Evolutionary conservation across 2,113 vertebrate species (phyloP).

Genomic region (Arothron firmamentum): DNA sequence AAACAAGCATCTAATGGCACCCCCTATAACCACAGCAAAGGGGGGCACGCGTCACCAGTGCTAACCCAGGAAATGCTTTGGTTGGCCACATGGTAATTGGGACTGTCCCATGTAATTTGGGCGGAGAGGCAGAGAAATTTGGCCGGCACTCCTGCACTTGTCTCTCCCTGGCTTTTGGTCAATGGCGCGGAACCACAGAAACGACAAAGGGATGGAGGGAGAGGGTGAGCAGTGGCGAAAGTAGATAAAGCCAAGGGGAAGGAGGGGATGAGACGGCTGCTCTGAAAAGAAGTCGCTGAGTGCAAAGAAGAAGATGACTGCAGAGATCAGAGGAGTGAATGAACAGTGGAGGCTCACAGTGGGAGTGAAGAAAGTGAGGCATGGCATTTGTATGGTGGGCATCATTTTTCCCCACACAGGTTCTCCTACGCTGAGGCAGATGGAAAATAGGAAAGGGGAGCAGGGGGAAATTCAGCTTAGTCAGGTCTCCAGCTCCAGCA

Average conservation of each 20-base stretch:
- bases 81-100: conserved; percentile 83
- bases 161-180: conserved; percentile 75
- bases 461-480: conserved; percentile 71
- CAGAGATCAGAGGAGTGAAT: conserved; percentile 34
- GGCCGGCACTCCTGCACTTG: conserved; percentile 74
- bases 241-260: conserved; percentile 38
- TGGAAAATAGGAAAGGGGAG: conserved; percentile 76
- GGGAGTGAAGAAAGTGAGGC: conserved; percentile 43
- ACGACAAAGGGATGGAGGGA: conserved; percentile 39
- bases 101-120: conserved; percentile 82
- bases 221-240: conserved; percentile 7
- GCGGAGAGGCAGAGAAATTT: conserved; percentile 67
- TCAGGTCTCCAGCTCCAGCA: conserved; percentile 69
- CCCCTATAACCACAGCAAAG: conserved; percentile 70
- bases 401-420: conserved; percentile 69
- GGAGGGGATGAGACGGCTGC: conserved; percentile 17
- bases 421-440: conserved; percentile 73
- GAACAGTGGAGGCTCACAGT: conserved; percentile 19
- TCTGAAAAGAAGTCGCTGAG: conserved; percentile 30
- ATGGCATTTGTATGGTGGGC: conserved; percentile 59
- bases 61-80: conserved; percentile 82
- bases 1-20: conserved; percentile 77
- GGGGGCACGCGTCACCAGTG: conserved; percentile 61
- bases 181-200: conserved; percentile 62
- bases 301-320: conserved; percentile 39